phyloP scores from a whole-genome alignment of 2,797 vertebrate species.

The Platalea minor region DNA sequence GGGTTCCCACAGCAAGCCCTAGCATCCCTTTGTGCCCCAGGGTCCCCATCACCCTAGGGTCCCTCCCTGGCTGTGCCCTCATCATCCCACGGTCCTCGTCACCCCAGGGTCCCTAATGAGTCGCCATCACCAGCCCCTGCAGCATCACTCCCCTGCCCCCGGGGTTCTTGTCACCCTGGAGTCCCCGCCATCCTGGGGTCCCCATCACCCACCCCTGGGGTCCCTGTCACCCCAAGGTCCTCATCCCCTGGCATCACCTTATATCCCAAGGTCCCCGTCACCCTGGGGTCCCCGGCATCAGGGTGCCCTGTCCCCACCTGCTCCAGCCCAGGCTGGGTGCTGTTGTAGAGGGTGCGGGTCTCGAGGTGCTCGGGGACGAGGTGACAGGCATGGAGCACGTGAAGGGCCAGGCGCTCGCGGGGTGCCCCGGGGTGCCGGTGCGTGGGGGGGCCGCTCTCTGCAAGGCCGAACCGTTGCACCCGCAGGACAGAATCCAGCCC shows the following conservation, averaged over 20 bases:
- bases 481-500: rapidly evolving
- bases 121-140: no score
- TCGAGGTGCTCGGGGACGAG: constrained; percentile 76
- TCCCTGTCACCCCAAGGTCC: not conserved
- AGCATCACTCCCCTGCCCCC: no score
- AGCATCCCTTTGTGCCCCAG: no score
- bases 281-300: not conserved
- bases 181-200: no score
- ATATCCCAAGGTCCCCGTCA: no score
- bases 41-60: no score
- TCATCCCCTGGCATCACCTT: no score
- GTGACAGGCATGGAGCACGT: constrained; percentile 63
- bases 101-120: no score
- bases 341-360: constrained; percentile 64
- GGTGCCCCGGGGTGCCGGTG: constrained; percentile 12
- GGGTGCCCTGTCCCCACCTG: constrained; percentile 49
- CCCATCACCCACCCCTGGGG: no score
- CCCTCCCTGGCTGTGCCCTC: no score
- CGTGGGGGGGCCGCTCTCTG: constrained; percentile 34
- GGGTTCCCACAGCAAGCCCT: no score
- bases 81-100: no score
- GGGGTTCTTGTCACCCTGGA: not conserved
- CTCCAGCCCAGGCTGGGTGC: constrained; percentile 63
- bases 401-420: constrained; percentile 72
- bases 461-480: not conserved